These are phyloP conservation scores for Formica aserva DNA, from an alignment of 2,888 invertebrate species.

Conservation along the genomic window DNA sequence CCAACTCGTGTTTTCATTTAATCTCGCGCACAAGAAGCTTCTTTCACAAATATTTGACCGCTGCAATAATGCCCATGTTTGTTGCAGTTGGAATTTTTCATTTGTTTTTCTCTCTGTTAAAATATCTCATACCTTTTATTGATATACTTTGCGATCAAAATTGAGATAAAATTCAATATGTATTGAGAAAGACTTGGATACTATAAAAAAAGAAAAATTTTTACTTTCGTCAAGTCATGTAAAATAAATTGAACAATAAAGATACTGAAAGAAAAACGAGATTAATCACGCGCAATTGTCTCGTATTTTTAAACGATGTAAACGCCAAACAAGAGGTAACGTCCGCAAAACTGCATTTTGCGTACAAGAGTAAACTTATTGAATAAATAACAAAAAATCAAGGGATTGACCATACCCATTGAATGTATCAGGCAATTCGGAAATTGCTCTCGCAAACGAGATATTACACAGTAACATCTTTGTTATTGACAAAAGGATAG, in stretches of 20 bases:
- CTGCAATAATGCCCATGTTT: conserved; percentile 27
- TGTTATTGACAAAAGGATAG: neutral
- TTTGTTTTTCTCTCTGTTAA: conserved; percentile 27
- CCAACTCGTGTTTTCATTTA: conserved; percentile 38
- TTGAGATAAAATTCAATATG: neutral
- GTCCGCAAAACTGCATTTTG: neutral
- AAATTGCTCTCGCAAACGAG: conserved; percentile 18
- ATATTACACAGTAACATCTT: neutral
- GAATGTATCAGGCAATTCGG: neutral
- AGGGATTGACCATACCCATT: neutral
- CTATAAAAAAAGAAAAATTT: neutral
- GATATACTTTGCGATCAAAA: neutral
- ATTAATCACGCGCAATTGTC: neutral
- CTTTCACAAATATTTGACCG: conserved; percentile 38
- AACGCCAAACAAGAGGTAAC: neutral
- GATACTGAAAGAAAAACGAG: neutral
- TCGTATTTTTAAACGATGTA: neutral
- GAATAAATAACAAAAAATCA: neutral
- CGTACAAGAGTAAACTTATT: neutral
- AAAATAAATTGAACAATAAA: neutral
- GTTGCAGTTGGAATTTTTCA: neutral
- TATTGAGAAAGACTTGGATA: neutral
- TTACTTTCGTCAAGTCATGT: neutral
- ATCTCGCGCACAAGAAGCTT: conserved; percentile 30
- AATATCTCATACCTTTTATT: conserved; percentile 1